Base-by-base conservation (phyloP, 2,113 vertebrate genomes). In the Dipodomys stephensi region DNA sequence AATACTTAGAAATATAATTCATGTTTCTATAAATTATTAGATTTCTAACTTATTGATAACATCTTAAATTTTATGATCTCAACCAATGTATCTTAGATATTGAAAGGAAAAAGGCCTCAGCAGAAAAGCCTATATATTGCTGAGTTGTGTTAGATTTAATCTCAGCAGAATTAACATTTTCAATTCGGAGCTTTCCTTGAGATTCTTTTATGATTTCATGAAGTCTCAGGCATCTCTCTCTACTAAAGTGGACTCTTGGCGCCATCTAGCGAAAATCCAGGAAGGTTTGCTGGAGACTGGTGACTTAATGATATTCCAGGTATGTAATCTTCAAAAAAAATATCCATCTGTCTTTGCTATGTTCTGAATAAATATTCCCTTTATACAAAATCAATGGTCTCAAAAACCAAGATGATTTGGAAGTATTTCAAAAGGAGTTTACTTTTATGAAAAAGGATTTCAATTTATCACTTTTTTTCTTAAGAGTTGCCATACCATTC, bases 261-360 rank as follows among this genome's bases (percentile, higher is more conserved):
- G 96, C 96, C 97, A 97, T 64, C 98, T 97, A n/a, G 83, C 92
- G 98, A 62, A 76, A 71, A 32, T 53, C 23, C 7, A 23, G 62
- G 60, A 44, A 49, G 39, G 12, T 84, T 67, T 60, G 4, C 49
- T 62, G 67, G 23, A 87, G 20, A 78, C 19, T 27, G 6, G 72
- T 19, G 79, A 18, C 87, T 77, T 68, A 85, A 78, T 65, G 20
- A 19, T 44, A 93, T 49, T 69, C 77, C 18, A 87, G 20, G 2
- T 7, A 28, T 25, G 20, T 23, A 49, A 78, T 62, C 49, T 71
- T 68, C 60, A 62, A 62, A 62, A 62, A 62, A 64, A 64, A 23
- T 25, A 84, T 53, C 27, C 35, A 91, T 46, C 81, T 71, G 25
- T 68, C 28, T 35, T 83, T 91, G 64, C 57, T 91, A 32, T 77